Base-by-base conservation (phyloP, 1,140 invertebrate genomes). In the Drosophila guanche region DNA sequence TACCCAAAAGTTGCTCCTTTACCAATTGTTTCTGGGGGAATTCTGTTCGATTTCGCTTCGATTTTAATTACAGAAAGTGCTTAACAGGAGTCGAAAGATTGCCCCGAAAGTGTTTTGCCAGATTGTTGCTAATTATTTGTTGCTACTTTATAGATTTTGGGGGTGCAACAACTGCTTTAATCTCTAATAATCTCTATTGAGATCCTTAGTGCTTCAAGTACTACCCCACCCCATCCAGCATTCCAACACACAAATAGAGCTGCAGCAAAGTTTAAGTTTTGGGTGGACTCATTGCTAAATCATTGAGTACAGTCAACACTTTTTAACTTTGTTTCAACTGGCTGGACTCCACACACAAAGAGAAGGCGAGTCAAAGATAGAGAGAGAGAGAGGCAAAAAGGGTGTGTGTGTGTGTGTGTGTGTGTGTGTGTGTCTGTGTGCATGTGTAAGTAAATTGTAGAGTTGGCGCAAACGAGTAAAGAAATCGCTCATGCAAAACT, bases 401-500 rank as follows among this genome's bases (percentile, higher is more conserved):
- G 50, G n/a, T 23, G 25, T 23, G 22, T 27, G 41, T 2, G 42
- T 33, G 41, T 3, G 8, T 12, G n/a, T 16, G 37, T 20, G 51
- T n/a, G n/a, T 23, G 25, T 23, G 22, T 27, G 41, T 2, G 42
- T 33, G 41, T 3, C 8, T 12, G n/a, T 16, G 37, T 20, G 51
- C 37, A 22, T 27, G 56, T 63, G 75, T 67, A 79, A 73, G 77
- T 78, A 85, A 85, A 85, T 85, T 85, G 81, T 85, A 80, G 73
- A 85, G 81, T 86, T 85, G 77, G 81, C 81, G 81, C 81, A 85
- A 85, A 85, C 81, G 81, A 85, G 81, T 85, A 88, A 85, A 88
- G 81, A 85, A 85, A 81, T 86, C 81, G 77, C 83, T 85, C 81
- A 85, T 85, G 81, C 81, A 85, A 85, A 86, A 85, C 81, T 85